Percentiles rank a stretch among this genome's conserved stretches.
These are phyloP conservation scores for Stigmatopora argus DNA, from an alignment of 2,113 vertebrate species.

Conservation along the genomic window DNA sequence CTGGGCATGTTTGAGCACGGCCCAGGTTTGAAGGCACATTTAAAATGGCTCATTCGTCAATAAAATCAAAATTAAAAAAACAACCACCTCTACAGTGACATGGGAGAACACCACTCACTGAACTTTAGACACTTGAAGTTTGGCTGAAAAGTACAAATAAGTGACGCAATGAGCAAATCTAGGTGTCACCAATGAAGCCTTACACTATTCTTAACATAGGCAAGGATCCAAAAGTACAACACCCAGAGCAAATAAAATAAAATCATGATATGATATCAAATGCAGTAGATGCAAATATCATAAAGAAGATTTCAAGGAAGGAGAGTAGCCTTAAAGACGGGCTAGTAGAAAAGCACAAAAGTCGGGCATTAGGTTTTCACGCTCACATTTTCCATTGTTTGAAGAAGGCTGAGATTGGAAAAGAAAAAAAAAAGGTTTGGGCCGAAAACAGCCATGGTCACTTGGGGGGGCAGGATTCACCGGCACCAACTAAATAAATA, in stretches of 20 bases:
- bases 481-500: background rate
- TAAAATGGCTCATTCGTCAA: slow-evolving; percentile 13
- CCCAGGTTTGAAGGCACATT: slow-evolving; percentile 1
- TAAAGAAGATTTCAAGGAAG: slow-evolving; percentile 4
- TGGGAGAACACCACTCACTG: background rate
- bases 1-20: slow-evolving; percentile 25
- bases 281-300: background rate
- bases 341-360: slow-evolving; percentile 13
- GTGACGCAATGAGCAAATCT: slow-evolving; percentile 27
- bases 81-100: background rate
- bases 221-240: slow-evolving; percentile 12
- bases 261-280: background rate
- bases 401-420: slow-evolving; percentile 38
- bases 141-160: slow-evolving; percentile 7
- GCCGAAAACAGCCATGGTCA: slow-evolving; percentile 26
- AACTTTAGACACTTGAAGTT: slow-evolving; percentile 2
- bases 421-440: slow-evolving; percentile 49
- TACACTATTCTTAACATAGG: slow-evolving; percentile 19
- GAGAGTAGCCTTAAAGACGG: slow-evolving; percentile 22
- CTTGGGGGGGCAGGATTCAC: slow-evolving; percentile 16
- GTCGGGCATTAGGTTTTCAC: slow-evolving; percentile 50
- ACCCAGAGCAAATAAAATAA: background rate
- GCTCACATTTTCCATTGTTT: slow-evolving; percentile 60
- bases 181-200: slow-evolving; percentile 9
- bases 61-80: slow-evolving; percentile 3